Percentiles rank a stretch among this genome's conserved stretches.
Conservation (phyloP, 2,113 vertebrate species). For the Acanthochromis polyacanthus region DNA sequence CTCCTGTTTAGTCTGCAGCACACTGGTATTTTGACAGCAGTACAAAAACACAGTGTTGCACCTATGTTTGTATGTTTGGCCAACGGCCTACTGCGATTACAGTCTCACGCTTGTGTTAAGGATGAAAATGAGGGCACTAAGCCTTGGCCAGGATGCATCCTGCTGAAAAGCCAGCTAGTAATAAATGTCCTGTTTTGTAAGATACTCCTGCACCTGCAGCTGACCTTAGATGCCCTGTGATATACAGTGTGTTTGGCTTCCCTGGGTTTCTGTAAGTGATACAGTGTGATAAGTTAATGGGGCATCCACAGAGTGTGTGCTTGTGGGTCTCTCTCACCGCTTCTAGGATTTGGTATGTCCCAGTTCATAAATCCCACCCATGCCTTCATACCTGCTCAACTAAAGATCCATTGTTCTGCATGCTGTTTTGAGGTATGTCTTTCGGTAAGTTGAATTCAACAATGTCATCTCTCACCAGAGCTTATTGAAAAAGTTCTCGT, state of each 20-base stretch:
- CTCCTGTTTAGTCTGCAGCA: slow-evolving; percentile 80
- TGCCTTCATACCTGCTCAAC: slow-evolving; percentile 69
- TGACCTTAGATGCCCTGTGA: slow-evolving; percentile 64
- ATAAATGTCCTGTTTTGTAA: slow-evolving; percentile 60
- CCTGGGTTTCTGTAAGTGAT: slow-evolving; percentile 56
- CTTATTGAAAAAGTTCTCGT: slow-evolving; percentile 71
- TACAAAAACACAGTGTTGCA: slow-evolving; percentile 62
- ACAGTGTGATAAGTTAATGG: slow-evolving; percentile 70
- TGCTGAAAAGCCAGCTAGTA: slow-evolving; percentile 50
- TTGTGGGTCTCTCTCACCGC: slow-evolving; percentile 53
- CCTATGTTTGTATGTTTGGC: slow-evolving; percentile 64
- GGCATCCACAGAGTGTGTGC: slow-evolving; percentile 37
- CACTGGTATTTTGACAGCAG: slow-evolving; percentile 78
- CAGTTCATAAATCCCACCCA: slow-evolving; percentile 71
- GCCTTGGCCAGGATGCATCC: slow-evolving; percentile 51
- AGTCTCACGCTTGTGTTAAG: slow-evolving; percentile 33
- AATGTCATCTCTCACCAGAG: slow-evolving; percentile 74
- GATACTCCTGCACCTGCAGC: slow-evolving; percentile 63
- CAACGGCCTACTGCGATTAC: slow-evolving; percentile 28
- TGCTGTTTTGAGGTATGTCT: slow-evolving; percentile 80
- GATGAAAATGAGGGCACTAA: slow-evolving; percentile 51
- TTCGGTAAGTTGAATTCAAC: slow-evolving; percentile 76
- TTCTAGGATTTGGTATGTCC: slow-evolving; percentile 69
- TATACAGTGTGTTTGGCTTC: slow-evolving; percentile 17
- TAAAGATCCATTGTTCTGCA: slow-evolving; percentile 73